Evolutionary conservation across 1,140 invertebrate species (phyloP).

Genomic region (Drosophila simulans): DNA sequence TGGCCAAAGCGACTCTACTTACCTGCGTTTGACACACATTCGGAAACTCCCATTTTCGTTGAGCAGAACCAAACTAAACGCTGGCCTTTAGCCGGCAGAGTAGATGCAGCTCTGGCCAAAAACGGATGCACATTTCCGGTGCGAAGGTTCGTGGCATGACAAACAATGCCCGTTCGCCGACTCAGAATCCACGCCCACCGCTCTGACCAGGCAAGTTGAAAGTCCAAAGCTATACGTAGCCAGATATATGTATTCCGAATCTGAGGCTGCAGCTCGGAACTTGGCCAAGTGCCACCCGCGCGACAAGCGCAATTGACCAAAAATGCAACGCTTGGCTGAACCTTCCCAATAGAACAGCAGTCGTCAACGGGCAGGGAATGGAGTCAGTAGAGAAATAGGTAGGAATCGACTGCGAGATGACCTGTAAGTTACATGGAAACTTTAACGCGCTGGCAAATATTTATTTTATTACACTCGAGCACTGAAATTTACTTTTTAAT

Average conservation of each 20-base stretch:
- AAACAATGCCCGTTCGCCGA: conserved; percentile 37
- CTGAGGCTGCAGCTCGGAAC: conserved; percentile 16
- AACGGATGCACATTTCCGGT: conserved; percentile 75
- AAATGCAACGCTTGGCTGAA: conserved; percentile 71
- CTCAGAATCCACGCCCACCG: conserved; percentile 51
- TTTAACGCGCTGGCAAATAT: too few relatives aligned
- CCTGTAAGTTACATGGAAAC: background rate
- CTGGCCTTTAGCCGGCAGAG: conserved; percentile 41
- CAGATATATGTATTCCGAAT: background rate
- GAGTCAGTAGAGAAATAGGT: background rate
- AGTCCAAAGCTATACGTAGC: conserved; percentile 20
- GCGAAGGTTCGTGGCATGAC: conserved; percentile 57
- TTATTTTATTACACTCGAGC: too few relatives aligned
- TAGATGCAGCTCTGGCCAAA: conserved; percentile 25
- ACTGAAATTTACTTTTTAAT: background rate
- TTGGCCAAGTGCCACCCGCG: conserved; percentile 59
- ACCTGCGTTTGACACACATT: conserved; percentile 68
- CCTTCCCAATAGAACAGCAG: conserved; percentile 40
- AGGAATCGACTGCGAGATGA: background rate
- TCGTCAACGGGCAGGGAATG: conserved; percentile 14
- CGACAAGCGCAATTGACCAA: conserved; percentile 78
- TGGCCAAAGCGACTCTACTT: conserved; percentile 49
- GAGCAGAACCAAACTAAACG: conserved; percentile 54
- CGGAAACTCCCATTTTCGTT: conserved; percentile 49
- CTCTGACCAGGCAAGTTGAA: conserved; percentile 38